Conservation (phyloP, 2,113 vertebrate species). For the Sphaerodactylus townsendi region DNA sequence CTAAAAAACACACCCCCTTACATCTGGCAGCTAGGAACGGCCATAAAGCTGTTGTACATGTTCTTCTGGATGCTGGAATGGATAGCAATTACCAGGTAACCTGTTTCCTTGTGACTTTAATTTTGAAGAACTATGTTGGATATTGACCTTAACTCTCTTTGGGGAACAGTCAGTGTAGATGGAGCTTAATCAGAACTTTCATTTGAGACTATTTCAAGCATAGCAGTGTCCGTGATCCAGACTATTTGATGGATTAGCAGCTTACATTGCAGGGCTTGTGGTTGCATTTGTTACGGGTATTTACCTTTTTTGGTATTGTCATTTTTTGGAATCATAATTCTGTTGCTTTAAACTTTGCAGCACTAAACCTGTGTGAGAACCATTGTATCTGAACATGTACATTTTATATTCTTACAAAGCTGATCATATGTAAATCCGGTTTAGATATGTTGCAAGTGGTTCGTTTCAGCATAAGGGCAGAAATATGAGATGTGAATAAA, state of each 20-base stretch:
- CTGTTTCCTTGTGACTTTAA: rapidly evolving
- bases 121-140: background rate
- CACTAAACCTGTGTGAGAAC: no score
- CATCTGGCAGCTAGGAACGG: constrained; percentile 95
- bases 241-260: background rate
- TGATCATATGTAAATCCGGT: no score
- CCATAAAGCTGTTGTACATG: constrained; percentile 90
- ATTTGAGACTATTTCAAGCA: background rate
- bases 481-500: no score
- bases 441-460: no score
- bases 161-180: background rate
- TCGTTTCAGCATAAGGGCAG: no score
- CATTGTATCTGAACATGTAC: no score
- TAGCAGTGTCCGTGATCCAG: background rate
- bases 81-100: constrained; percentile 97
- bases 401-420: no score
- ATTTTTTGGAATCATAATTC: no score
- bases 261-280: background rate
- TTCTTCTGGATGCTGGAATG: constrained; percentile 93
- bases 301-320: no score
- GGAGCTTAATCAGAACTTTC: background rate
- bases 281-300: background rate
- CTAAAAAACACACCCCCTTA: constrained; percentile 93
- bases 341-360: no score
- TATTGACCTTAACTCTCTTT: background rate